Base-by-base conservation (phyloP, 2,113 vertebrate genomes). In the Arenaria interpres region DNA sequence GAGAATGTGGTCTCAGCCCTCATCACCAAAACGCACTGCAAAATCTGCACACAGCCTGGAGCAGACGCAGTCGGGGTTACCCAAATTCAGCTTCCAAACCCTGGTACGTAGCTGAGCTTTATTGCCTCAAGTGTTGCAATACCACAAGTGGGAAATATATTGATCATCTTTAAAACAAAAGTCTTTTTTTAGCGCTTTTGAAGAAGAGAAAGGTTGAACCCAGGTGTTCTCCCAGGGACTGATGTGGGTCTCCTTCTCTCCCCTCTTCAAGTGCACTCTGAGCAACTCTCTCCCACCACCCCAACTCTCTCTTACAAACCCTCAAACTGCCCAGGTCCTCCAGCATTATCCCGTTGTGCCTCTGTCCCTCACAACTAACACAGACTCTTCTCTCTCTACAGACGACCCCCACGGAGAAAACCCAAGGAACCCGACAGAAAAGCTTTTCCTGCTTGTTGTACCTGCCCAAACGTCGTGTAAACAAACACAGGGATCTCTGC, bases 401-500 rank as follows among this genome's bases (percentile, higher is more conserved):
- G 50, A 27, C 21, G 62, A 27, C 12, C 6, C 48, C 12, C 14
- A 0, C 39, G 69, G 50, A 54, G 33, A 53, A 89, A 79, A 64
- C 24, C 22, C 59, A 35, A 76, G 57, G 59, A 76, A 71, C 11
- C 3, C 1, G 1, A 22, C 19, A 41, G 63, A 59, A 84, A 81
- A 67, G 30, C 48, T 33, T 10, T 37, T 80, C 64, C 60, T 1
- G 6, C 22, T 43, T 13, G 4, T 35, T 46, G 97, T 98, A 99
- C 99, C 99, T 99, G 99, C 33, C 99, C 99, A 48, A 99, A 99
- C 0, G 99, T 99, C 0, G 99, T 99, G 87, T 99, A 99, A 22
- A 99, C 98, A 84, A 99, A 99, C 92, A 99, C 99, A 0, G 99
- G 99, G 90, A 99, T 99, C 98, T 99, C 99, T 1, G 99, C 99